These are phyloP conservation scores for Mellivora capensis DNA, from an alignment of 2,113 vertebrate species.

Conservation along the genomic window DNA sequence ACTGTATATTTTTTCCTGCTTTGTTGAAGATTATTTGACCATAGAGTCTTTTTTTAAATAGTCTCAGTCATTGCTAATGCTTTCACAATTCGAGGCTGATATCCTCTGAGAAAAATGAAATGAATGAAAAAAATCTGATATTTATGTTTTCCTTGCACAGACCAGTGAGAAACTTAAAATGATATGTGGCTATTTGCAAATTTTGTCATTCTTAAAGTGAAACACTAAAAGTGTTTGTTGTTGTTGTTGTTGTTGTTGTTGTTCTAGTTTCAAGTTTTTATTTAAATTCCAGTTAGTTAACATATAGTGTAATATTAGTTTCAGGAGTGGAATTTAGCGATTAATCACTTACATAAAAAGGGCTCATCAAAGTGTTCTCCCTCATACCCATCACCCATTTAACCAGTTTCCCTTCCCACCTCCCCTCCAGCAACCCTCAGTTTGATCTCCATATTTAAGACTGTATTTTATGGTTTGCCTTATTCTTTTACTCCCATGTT, in stretches of 20 bases:
- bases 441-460: neutral
- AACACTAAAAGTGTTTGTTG: no score
- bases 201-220: slow-evolving; percentile 23
- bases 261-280: neutral
- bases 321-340: neutral
- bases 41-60: no score
- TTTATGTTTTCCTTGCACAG: neutral
- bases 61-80: neutral
- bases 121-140: neutral
- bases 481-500: neutral
- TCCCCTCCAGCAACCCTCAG: neutral
- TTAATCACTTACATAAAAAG: neutral
- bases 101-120: slow-evolving; percentile 16
- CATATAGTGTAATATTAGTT: neutral
- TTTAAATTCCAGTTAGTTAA: neutral
- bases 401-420: neutral
- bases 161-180: neutral
- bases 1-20: no score
- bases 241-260: rapidly evolving
- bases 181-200: neutral
- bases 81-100: neutral
- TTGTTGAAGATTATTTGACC: no score
- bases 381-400: neutral
- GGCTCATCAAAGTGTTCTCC: neutral
- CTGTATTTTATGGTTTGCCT: neutral